Conservation (phyloP, 1,140 invertebrate genomes). For the Diprion similis region DNA sequence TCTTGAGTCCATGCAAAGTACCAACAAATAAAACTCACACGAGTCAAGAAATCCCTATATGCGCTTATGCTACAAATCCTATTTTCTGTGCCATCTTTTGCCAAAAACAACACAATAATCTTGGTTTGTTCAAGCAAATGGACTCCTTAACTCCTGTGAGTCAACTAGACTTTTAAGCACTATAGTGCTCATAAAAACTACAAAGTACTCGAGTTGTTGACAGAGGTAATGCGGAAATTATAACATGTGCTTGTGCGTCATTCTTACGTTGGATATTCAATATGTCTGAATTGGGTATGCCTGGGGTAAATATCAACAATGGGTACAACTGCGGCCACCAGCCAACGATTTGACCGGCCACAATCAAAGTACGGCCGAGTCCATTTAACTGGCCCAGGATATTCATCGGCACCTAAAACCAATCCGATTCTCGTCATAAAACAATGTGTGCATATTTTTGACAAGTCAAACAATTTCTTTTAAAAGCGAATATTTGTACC, state of each 20-base stretch:
- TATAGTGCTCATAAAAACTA: no score
- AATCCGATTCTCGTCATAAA: slow-evolving; percentile 18
- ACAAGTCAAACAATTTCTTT: slow-evolving; percentile 8
- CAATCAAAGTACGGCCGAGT: slow-evolving; percentile 97
- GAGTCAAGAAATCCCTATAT: no score
- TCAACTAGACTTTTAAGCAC: no score
- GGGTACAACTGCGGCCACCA: slow-evolving; percentile 91
- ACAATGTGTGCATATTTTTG: slow-evolving; percentile 13
- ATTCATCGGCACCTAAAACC: slow-evolving; percentile 78
- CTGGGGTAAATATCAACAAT: slow-evolving; percentile 95
- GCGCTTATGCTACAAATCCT: no score
- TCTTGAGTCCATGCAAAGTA: no score
- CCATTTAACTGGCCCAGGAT: slow-evolving; percentile 90
- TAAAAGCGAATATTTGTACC: slow-evolving; percentile 53
- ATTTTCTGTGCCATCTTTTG: no score
- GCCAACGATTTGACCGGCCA: slow-evolving; percentile 93
- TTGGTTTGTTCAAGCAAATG: no score
- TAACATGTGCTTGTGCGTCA: neutral
- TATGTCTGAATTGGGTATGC: slow-evolving; percentile 92
- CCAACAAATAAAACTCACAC: no score
- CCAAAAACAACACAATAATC: no score
- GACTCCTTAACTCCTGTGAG: no score
- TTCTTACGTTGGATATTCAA: slow-evolving; percentile 93
- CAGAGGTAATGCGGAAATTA: no score
- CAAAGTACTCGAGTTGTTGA: no score